Evolutionary conservation across 2,113 vertebrate genomes (phyloP).

Genomic region (Shinisaurus crocodilurus): DNA sequence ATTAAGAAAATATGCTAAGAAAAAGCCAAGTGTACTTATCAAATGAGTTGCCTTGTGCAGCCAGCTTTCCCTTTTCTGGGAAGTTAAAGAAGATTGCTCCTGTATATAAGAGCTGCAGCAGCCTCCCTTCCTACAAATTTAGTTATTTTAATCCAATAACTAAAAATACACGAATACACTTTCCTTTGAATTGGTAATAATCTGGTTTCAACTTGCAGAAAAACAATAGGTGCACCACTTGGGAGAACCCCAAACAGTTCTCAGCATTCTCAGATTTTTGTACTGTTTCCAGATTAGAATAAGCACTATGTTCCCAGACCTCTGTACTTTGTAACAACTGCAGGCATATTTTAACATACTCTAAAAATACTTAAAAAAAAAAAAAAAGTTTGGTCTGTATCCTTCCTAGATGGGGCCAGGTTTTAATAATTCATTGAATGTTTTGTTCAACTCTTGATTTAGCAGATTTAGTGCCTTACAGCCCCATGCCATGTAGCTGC

Average conservation of each 20-base stretch:
- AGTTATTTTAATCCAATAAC: background rate
- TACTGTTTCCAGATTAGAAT: background rate
- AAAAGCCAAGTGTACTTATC: background rate
- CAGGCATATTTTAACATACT: background rate
- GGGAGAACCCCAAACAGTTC: background rate
- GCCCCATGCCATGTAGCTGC: too few species aligned
- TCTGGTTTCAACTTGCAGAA: background rate
- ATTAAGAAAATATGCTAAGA: background rate
- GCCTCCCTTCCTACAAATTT: background rate
- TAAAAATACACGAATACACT: background rate
- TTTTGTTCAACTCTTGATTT: background rate
- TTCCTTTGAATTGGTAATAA: background rate
- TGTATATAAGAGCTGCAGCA: background rate
- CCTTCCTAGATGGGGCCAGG: too few species aligned
- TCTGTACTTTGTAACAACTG: background rate
- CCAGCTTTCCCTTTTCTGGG: background rate
- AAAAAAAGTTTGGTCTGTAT: background rate
- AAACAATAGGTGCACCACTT: background rate
- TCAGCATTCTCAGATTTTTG: background rate
- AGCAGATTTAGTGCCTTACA: background rate
- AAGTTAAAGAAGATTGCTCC: background rate
- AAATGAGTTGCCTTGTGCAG: background rate
- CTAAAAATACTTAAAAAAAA: too few species aligned
- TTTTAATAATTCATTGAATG: background rate
- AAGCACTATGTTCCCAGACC: background rate